Conservation (phyloP, 2,888 invertebrate genomes). For the Thymelicus sylvestris region DNA sequence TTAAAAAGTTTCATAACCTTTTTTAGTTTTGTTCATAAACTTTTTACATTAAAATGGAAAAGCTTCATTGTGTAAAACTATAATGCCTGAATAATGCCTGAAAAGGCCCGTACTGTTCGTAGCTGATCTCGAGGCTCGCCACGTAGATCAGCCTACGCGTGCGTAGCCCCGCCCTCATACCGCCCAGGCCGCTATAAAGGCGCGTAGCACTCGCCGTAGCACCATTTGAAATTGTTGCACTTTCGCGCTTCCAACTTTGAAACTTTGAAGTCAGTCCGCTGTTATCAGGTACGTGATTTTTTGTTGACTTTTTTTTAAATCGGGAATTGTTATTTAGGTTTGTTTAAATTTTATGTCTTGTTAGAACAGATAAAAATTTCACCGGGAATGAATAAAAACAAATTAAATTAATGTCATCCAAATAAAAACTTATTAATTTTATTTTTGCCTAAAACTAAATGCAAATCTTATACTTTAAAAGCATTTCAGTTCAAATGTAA, state of each 20-base stretch:
- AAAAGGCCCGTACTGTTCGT: constrained; percentile 26
- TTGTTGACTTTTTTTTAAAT: neutral
- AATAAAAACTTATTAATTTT: too few species aligned
- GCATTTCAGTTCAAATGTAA: too few species aligned
- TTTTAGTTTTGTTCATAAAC: constrained; percentile 25
- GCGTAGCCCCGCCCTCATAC: constrained; percentile 74
- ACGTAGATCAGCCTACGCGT: constrained; percentile 56
- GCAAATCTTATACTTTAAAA: too few species aligned
- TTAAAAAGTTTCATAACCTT: constrained; percentile 26
- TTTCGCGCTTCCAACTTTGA: constrained; percentile 56
- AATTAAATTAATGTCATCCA: too few species aligned
- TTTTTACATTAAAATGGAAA: constrained; percentile 34
- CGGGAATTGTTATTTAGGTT: neutral
- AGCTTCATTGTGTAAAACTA: constrained; percentile 33
- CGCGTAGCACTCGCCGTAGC: constrained; percentile 47
- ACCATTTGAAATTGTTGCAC: constrained; percentile 70
- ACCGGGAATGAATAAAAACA: too few species aligned
- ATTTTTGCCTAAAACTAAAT: too few species aligned
- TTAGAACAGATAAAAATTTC: too few species aligned
- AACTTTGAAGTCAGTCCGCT: constrained; percentile 39
- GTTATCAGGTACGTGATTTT: constrained; percentile 28
- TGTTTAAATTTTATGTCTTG: constrained; percentile 4
- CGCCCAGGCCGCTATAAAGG: constrained; percentile 76
- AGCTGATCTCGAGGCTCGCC: constrained; percentile 16
- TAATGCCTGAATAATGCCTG: constrained; percentile 34